phyloP scores from a whole-genome alignment of 2,888 invertebrate species.

The Pecten maximus region DNA sequence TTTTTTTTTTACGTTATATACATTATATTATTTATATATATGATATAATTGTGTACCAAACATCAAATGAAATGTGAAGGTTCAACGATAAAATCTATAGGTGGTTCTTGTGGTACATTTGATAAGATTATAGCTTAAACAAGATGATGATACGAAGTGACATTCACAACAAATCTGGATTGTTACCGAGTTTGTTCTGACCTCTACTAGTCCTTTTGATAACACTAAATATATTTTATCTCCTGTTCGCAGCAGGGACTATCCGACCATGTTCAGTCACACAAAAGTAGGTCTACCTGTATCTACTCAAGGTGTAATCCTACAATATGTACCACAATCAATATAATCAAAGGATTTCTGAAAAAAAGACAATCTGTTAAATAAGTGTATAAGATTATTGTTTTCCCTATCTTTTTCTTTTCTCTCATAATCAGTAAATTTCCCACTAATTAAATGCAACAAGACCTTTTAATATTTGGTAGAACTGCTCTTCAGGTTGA shows the following conservation, averaged over 20 bases:
- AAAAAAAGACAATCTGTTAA: neutral
- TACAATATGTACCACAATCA: too few species aligned
- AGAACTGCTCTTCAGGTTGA: neutral
- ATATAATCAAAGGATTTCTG: neutral
- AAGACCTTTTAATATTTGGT: neutral
- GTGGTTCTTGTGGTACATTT: neutral
- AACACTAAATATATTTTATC: constrained; percentile 4
- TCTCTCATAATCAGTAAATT: neutral
- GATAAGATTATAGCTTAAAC: neutral
- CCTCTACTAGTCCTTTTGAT: neutral
- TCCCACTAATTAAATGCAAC: neutral
- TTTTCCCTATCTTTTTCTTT: neutral
- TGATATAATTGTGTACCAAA: neutral
- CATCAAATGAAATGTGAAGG: neutral
- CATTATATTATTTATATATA: too few species aligned
- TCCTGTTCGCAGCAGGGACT: neutral
- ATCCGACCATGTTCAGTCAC: neutral
- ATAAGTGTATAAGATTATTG: neutral
- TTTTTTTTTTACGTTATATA: too few species aligned
- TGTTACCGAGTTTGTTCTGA: constrained; percentile 27
- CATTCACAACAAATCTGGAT: constrained; percentile 7
- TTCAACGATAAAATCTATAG: neutral
- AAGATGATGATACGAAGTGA: neutral
- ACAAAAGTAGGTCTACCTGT: neutral
- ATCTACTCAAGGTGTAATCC: neutral